Conservation (phyloP, 2,797 vertebrate genomes). For the Sciaenops ocellatus region DNA sequence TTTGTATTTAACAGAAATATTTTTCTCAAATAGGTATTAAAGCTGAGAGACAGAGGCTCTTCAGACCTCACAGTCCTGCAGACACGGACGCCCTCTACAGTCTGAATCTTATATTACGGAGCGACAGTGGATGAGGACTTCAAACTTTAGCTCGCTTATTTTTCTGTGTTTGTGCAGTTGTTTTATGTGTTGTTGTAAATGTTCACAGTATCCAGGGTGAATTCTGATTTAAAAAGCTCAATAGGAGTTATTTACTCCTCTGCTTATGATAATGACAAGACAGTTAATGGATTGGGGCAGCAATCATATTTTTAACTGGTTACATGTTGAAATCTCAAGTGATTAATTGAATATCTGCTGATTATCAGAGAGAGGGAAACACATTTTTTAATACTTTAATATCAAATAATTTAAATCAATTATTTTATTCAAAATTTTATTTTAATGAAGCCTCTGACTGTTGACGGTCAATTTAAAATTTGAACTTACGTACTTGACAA, state of each 20-base stretch:
- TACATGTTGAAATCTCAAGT: not conserved
- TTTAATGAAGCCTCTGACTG: no score
- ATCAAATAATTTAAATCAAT: not conserved
- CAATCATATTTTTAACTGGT: not conserved
- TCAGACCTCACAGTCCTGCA: constrained; percentile 19
- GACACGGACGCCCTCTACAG: constrained; percentile 84
- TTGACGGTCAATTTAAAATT: no score
- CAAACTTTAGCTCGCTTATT: not conserved
- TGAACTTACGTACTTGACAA: no score
- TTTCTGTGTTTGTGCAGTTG: not conserved
- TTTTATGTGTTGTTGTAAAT: constrained; percentile 14
- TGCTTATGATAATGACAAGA: not conserved
- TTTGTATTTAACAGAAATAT: not conserved
- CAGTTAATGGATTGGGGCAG: not conserved
- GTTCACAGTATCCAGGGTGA: not conserved
- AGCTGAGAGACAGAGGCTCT: not conserved
- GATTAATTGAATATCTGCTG: not conserved
- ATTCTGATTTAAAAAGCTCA: not conserved
- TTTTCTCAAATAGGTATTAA: constrained; percentile 65
- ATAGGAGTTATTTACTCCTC: not conserved
- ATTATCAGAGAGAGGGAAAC: not conserved
- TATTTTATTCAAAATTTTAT: no score
- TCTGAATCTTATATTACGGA: constrained; percentile 66
- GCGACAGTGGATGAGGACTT: not conserved
- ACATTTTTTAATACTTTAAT: not conserved